Base-by-base conservation (phyloP, 2,888 invertebrate species). In the Frankliniella intonsa region DNA sequence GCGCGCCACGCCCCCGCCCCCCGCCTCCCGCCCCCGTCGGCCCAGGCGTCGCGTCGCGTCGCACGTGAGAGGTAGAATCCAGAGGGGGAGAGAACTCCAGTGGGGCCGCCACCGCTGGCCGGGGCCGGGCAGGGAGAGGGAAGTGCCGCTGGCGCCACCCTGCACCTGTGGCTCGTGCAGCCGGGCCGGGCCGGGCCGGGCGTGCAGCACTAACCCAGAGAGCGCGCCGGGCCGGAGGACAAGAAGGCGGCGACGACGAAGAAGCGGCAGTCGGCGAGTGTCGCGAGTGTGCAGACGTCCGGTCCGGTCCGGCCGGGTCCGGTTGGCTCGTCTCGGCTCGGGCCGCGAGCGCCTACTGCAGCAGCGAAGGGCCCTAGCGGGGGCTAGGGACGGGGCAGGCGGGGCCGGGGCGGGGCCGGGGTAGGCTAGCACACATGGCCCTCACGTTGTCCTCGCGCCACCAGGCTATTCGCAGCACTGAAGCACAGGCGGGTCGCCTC, bases 401-500 rank as follows among this genome's bases (percentile, higher is more conserved):
- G 69, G 22, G 22, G 19, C 22, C 9, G 69, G 11, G 69, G 22
- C 22, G 65, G n/a, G 19, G 22, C 69, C 69, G 5, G 69, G 22
- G 69, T 22, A 22, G 22, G 69, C 69, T 5, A 22, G 22, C 69
- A 76, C 69, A 25, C 69, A 76, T 76, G n/a, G 69, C 25, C 69
- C 14, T 22, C 69, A 38, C 38, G 76, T 76, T 79, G 81, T 81
- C 76, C 65, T 25, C 65, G 65, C 81, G 50, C 14, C 69, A 25
- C 69, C 27, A 49, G 65, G 65, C 65, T 81, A 76, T 50, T 50
- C 69, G 76, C 49, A 50, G 76, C 65, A 81, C 69, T 65, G 81
- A 81, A 51, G 65, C 55, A 81, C 22, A 81, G 22, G 55, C 81
- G 50, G 81, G 11, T 11, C 38, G 81, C 81, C 81, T 81, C 81